Percentiles rank a stretch among this genome's conserved stretches.
phyloP scores from a whole-genome alignment of 1,140 invertebrate species.

The Ceratoteleas bidentatus region DNA sequence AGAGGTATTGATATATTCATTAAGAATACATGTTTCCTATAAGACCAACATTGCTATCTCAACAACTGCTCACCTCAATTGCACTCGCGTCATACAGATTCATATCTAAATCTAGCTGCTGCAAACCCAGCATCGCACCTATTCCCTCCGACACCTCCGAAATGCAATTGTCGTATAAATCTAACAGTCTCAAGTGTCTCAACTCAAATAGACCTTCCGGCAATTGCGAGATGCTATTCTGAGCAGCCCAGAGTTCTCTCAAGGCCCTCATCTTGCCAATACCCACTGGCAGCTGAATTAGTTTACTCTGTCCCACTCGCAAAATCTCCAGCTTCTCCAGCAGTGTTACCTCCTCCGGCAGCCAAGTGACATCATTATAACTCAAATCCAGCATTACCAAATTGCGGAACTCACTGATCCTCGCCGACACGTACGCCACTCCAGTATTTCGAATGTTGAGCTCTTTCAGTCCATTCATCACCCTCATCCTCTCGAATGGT shows the following conservation, averaged over 20 bases:
- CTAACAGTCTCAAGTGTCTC: constrained; percentile 59
- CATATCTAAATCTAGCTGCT: constrained; percentile 68
- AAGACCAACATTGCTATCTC: too few species aligned
- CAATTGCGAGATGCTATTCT: constrained; percentile 64
- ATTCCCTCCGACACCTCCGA: constrained; percentile 35
- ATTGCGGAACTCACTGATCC: constrained; percentile 59
- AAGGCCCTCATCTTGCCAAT: constrained; percentile 62
- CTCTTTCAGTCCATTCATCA: constrained; percentile 35
- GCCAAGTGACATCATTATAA: constrained; percentile 59
- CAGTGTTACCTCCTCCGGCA: constrained; percentile 68
- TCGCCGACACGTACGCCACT: constrained; percentile 37
- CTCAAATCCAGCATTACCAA: constrained; percentile 63
- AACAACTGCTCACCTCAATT: background rate
- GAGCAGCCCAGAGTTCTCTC: constrained; percentile 45
- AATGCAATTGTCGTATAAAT: constrained; percentile 72
- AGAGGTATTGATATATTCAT: too few species aligned
- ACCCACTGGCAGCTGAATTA: constrained; percentile 59
- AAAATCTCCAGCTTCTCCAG: constrained; percentile 64
- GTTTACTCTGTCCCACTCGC: constrained; percentile 44
- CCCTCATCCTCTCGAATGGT: constrained; percentile 50
- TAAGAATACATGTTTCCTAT: too few species aligned
- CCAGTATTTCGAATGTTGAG: constrained; percentile 39
- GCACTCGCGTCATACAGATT: constrained; percentile 58
- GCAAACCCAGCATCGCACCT: constrained; percentile 31
- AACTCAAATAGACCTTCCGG: constrained; percentile 63